These are phyloP conservation scores for Etheostoma cragini DNA, from an alignment of 2,113 vertebrate genomes.

Conservation along the genomic window DNA sequence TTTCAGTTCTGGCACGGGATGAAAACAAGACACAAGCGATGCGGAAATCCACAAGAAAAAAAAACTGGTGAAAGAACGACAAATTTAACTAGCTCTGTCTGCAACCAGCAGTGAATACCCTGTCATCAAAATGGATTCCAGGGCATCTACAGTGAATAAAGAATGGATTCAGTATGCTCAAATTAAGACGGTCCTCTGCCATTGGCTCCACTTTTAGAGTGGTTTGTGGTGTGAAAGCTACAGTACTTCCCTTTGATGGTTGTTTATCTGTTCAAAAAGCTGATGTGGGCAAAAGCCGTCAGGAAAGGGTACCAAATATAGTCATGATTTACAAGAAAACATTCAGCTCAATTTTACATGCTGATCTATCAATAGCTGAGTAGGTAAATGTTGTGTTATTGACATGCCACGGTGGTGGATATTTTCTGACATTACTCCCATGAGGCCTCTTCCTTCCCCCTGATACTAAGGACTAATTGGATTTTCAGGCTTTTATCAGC, in stretches of 20 bases:
- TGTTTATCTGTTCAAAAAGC: constrained; percentile 60
- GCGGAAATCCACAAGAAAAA: constrained; percentile 43
- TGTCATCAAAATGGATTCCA: constrained; percentile 47
- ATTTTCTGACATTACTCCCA: constrained; percentile 65
- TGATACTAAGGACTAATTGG: constrained; percentile 75
- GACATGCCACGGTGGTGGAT: constrained; percentile 51
- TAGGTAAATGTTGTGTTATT: constrained; percentile 68
- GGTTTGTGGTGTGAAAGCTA: constrained; percentile 41
- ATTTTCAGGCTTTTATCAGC: constrained; percentile 77
- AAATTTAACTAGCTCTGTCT: constrained; percentile 45
- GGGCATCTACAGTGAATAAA: constrained; percentile 38
- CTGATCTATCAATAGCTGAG: constrained; percentile 46
- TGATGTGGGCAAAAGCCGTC: constrained; percentile 49
- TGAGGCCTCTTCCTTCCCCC: constrained; percentile 49
- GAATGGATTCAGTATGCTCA: constrained; percentile 34
- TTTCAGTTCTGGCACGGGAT: constrained; percentile 58
- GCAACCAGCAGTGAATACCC: constrained; percentile 30
- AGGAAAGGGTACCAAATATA: constrained; percentile 45
- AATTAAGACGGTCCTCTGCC: constrained; percentile 8
- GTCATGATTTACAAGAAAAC: constrained; percentile 41
- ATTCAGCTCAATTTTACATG: constrained; percentile 31
- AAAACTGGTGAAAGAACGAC: constrained; percentile 30
- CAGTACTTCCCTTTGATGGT: constrained; percentile 53
- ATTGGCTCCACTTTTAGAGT: constrained; percentile 19
- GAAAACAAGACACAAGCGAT: constrained; percentile 64